Base-by-base conservation (phyloP, 2,797 vertebrate species). In the Muraenolepis orangiensis region DNA sequence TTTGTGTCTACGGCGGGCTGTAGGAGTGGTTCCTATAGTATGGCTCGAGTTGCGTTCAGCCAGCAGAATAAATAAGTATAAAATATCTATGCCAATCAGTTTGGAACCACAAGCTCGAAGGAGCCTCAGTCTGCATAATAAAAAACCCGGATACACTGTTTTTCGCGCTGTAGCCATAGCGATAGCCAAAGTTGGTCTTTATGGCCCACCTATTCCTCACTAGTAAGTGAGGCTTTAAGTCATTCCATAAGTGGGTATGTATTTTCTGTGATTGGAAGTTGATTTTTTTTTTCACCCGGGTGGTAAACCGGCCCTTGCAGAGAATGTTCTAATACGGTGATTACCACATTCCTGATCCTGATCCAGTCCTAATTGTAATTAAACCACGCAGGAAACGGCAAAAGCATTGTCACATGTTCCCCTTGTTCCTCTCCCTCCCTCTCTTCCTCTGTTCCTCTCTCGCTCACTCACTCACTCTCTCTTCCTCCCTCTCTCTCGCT, bases 121-220 rank as follows among this genome's bases (percentile, higher is more conserved):
- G 57, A 64, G n/a, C n/a, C n/a, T 64, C n/a, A 57, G 51, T 57
- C 51, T n/a, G 51, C 51, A 57, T 57, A 57, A n/a, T n/a, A 57
- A 57, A 57, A 57, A 57, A 51, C 18, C 36, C 46, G 1, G 14
- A 20, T 64, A 10, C 12, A 12, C n/a, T 26, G 57, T 64, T 26
- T 64, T 64, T 28, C 26, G 57, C 57, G 26, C 10, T 64, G 57
- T 64, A 64, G 57, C 57, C 57, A 26, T 12, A 26, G 57, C 57
- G 26, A 26, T 12, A 12, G 57, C 57, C 57, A 64, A 12, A 26
- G 57, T 26, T 57, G 3, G 46, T 57, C 6, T 10, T n/a, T 57
- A 57, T 57, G 20, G 51, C 38, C 11, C 51, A n/a, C 8, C 51
- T 23, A 57, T 23, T 57, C 46, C 46, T n/a, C 10, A 57, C 5